Conservation (phyloP, 2,888 invertebrate genomes). For the Petrolisthes cinctipes region DNA sequence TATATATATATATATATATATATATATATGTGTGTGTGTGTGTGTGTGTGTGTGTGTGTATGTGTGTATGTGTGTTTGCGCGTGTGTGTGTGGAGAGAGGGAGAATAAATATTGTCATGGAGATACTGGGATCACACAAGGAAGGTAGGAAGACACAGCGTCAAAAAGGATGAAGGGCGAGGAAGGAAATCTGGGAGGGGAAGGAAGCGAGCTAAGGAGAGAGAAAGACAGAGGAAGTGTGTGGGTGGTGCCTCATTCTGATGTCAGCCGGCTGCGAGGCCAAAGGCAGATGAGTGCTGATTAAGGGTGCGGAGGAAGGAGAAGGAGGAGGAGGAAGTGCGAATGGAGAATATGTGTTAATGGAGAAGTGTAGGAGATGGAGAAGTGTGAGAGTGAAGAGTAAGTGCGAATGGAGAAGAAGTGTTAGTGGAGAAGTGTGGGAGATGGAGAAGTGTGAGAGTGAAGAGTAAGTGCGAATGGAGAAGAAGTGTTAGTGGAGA, state of each 20-base stretch:
- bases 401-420: not conserved
- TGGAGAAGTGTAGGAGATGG: not conserved
- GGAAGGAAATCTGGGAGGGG: not conserved
- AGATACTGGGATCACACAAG: no score
- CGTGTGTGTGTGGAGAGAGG: not conserved
- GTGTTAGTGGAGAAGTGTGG: not conserved
- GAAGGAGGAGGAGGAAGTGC: not conserved
- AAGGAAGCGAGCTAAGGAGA: not conserved
- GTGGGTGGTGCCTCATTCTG: not conserved
- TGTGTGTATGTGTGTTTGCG: not conserved
- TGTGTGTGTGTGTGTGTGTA: not conserved
- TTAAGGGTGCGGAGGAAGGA: not conserved
- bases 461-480: not conserved
- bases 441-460: not conserved
- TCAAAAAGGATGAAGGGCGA: not conserved
- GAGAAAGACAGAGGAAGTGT: not conserved
- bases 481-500: not conserved
- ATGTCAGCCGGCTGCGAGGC: not conserved
- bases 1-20: slow-evolving; percentile 3
- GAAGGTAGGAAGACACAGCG: not conserved
- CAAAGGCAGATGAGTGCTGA: not conserved
- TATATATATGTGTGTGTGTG: not conserved
- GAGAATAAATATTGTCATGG: not conserved
- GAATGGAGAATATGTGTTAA: not conserved
- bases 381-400: not conserved